Conservation (phyloP, 1,140 invertebrate species). For the Colletes latitarsis region DNA sequence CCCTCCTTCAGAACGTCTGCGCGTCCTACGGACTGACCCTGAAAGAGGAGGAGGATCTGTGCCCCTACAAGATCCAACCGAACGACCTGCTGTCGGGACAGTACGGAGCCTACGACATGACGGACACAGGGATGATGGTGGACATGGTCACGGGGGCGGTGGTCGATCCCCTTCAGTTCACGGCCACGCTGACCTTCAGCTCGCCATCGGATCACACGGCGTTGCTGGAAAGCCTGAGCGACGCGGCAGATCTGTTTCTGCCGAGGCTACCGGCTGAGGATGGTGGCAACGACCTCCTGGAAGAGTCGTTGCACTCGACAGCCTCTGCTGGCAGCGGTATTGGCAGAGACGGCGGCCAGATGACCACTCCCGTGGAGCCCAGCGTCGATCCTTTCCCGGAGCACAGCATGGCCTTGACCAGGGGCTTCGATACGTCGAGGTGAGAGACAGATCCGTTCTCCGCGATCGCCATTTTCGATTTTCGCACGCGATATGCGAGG, state of each 20-base stretch:
- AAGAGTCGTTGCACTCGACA: constrained; percentile 80
- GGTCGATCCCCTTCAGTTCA: constrained; percentile 90
- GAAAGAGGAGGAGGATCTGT: constrained; percentile 89
- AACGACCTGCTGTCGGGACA: constrained; percentile 82
- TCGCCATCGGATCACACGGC: constrained; percentile 87
- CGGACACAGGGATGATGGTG: constrained; percentile 89
- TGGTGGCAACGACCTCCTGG: constrained; percentile 83
- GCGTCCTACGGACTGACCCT: constrained; percentile 88
- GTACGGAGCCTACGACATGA: constrained; percentile 86
- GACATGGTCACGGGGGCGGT: constrained; percentile 88
- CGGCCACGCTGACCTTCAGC: constrained; percentile 89
- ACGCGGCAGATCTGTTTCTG: constrained; percentile 89
- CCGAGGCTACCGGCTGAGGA: constrained; percentile 84
- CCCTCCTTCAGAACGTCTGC: constrained; percentile 88
- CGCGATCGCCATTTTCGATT: not conserved
- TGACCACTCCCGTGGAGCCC: constrained; percentile 85
- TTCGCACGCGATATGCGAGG: not conserved
- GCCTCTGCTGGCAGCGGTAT: constrained; percentile 79
- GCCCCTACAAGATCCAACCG: constrained; percentile 87
- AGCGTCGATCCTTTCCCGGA: constrained; percentile 87
- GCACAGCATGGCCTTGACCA: constrained; percentile 81
- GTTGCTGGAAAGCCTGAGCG: constrained; percentile 86
- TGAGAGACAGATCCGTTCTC: constrained; percentile 22
- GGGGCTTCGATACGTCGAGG: constrained; percentile 79
- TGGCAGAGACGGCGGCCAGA: constrained; percentile 84